phyloP scores from a whole-genome alignment of 2,797 vertebrate species.

The Champsocephalus gunnari region DNA sequence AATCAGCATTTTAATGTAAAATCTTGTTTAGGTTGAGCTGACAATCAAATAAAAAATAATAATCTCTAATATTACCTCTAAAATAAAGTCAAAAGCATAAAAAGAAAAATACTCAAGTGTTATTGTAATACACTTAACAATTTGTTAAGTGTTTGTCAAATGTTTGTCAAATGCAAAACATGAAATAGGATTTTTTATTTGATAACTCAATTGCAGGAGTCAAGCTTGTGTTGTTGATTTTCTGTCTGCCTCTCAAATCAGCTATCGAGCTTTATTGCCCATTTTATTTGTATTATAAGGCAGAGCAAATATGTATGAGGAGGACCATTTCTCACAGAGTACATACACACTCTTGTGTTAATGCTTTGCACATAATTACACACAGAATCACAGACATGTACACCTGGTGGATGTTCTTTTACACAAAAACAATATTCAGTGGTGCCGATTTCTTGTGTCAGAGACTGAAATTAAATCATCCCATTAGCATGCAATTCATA shows the following conservation, averaged over 20 bases:
- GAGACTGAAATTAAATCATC: neutral
- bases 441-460: too few relatives aligned
- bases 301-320: conserved; percentile 3
- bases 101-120: neutral
- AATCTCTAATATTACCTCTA: too few relatives aligned
- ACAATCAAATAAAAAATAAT: too few relatives aligned
- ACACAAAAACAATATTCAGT: conserved; percentile 6
- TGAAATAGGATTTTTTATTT: neutral
- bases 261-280: neutral
- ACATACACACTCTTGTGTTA: neutral
- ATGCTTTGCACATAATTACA: neutral
- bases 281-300: neutral
- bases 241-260: conserved; percentile 9
- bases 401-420: neutral
- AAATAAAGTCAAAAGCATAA: neutral
- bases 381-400: conserved; percentile 3
- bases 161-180: neutral
- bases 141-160: too few relatives aligned
- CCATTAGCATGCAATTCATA: neutral
- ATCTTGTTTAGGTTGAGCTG: too few relatives aligned
- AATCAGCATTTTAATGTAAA: too few relatives aligned
- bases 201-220: neutral
- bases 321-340: neutral
- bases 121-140: too few relatives aligned
- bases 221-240: neutral